Evolutionary conservation across 1,140 invertebrate genomes (phyloP).

Genomic region (Dolichoris vasculosae): DNA sequence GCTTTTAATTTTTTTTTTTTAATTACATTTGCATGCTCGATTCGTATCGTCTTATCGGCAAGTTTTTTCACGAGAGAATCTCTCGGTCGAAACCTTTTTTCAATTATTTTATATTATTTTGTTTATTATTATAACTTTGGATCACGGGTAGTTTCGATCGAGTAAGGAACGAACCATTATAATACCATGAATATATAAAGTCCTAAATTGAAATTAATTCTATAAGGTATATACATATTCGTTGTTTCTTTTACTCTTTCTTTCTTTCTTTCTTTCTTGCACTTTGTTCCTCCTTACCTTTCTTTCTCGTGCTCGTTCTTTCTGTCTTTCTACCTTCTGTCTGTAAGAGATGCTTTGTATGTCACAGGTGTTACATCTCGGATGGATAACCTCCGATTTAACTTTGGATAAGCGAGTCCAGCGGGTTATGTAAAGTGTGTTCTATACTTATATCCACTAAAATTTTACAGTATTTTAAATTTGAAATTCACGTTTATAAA

Average conservation of each 20-base stretch:
- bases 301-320: too few species aligned
- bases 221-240: neutral
- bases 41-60: too few species aligned
- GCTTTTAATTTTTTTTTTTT: too few species aligned
- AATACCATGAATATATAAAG: neutral
- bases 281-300: too few species aligned
- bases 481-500: too few species aligned
- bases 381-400: neutral
- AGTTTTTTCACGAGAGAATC: too few species aligned
- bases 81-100: too few species aligned
- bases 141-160: neutral
- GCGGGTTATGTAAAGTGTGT: neutral
- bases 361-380: conserved; percentile 1
- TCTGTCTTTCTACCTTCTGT: neutral
- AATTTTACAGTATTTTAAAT: too few species aligned
- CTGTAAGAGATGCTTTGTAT: neutral
- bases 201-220: neutral
- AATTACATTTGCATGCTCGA: too few species aligned
- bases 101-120: too few species aligned
- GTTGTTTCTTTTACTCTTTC: neutral
- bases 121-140: too few species aligned
- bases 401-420: neutral
- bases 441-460: neutral
- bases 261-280: neutral
- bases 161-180: too few species aligned